A percentile compares a stretch with the other conserved stretches of the same genome.
Evolutionary conservation across 2,797 vertebrate species (phyloP).

Genomic region (Gambelia wislizenii): DNA sequence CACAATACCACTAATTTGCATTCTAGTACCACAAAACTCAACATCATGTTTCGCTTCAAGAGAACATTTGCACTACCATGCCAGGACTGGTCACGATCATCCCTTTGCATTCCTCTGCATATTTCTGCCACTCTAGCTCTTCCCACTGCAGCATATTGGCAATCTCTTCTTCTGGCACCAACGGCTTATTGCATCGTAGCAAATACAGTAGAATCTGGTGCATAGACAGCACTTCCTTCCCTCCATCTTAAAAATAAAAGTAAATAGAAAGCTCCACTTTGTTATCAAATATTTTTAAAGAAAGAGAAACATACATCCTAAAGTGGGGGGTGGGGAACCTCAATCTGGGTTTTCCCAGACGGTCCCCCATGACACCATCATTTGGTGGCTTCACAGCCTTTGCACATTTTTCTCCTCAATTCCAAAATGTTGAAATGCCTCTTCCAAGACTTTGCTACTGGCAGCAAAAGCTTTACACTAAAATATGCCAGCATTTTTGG

Average conservation of each 20-base stretch:
- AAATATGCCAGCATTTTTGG: too few species aligned
- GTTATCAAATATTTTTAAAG: background rate
- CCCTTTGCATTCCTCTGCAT: conserved; percentile 98
- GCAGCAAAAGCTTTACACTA: too few species aligned
- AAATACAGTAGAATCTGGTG: conserved; percentile 97
- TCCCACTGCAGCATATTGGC: conserved; percentile 99
- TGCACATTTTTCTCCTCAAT: too few species aligned
- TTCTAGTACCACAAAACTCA: background rate
- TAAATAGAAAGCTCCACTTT: conserved; percentile 25
- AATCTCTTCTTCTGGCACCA: conserved; percentile 97
- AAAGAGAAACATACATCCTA: conserved; percentile 20
- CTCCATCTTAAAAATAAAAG: conserved; percentile 86
- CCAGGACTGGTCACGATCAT: conserved; percentile 99
- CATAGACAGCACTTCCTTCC: conserved; percentile 98
- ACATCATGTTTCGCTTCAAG: background rate
- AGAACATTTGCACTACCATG: conserved; percentile 83
- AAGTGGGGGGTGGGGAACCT: background rate
- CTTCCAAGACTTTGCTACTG: too few species aligned
- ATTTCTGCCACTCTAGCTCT: conserved; percentile 98
- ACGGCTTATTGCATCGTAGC: conserved; percentile 90
- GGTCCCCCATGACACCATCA: too few species aligned
- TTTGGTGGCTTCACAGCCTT: too few species aligned
- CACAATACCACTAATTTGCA: background rate
- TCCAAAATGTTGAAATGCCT: too few species aligned
- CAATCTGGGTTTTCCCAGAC: too few species aligned